phyloP scores from a whole-genome alignment of 1,140 invertebrate genomes.

The Megalopta genalis region DNA sequence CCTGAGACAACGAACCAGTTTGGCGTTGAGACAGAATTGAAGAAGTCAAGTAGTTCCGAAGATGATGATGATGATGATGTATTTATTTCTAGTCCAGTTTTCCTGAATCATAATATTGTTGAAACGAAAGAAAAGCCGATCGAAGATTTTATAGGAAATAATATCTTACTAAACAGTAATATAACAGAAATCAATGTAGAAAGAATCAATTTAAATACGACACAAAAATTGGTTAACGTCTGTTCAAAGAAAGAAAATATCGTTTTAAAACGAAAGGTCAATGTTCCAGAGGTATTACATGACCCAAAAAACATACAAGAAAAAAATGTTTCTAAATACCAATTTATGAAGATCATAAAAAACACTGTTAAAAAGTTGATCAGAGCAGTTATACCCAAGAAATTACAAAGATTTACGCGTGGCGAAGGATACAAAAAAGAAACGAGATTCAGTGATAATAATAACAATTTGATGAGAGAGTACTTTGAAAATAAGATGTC shows the following conservation, averaged over 20 bases:
- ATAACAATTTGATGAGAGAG: background rate
- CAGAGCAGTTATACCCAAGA: background rate
- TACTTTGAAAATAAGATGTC: background rate
- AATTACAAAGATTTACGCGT: background rate
- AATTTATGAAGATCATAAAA: background rate
- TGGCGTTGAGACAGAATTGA: background rate
- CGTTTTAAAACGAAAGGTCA: no score
- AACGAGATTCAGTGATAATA: background rate
- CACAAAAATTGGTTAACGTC: no score
- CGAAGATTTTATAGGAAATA: no score
- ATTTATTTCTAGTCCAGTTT: background rate
- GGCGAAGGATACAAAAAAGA: background rate
- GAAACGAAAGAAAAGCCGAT: no score
- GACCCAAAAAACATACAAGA: no score
- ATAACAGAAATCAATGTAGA: no score
- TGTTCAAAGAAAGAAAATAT: no score
- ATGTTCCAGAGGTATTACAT: no score
- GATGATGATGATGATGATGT: conserved; percentile 7
- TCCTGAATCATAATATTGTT: background rate
- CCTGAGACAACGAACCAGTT: background rate
- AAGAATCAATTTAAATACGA: no score
- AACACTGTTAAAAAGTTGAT: background rate
- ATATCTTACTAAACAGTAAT: no score
- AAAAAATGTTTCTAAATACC: no score
- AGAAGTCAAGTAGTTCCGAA: background rate